phyloP scores from a whole-genome alignment of 1,140 invertebrate genomes.

The Brachystomella parvula region DNA sequence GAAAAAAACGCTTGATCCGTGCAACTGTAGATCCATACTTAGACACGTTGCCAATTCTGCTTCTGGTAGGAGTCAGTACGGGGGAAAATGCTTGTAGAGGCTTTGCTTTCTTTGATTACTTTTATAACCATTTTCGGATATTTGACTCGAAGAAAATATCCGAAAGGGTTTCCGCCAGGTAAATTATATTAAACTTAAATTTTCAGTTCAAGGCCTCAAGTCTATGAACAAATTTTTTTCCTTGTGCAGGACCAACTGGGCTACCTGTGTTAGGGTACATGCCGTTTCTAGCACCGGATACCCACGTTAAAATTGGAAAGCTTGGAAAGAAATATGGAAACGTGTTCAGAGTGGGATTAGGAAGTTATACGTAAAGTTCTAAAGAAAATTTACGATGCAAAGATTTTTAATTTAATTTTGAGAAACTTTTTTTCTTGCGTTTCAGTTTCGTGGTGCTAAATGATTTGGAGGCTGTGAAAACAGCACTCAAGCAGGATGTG shows the following conservation, averaged over 20 bases:
- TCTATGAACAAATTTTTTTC: neutral
- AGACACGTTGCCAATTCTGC: too few relatives aligned
- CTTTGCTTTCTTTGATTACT: too few relatives aligned
- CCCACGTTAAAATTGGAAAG: conserved; percentile 9
- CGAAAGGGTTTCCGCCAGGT: neutral
- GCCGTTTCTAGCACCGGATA: conserved; percentile 18
- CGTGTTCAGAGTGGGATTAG: conserved; percentile 25
- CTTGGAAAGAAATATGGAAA: conserved; percentile 21
- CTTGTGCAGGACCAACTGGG: conserved; percentile 16
- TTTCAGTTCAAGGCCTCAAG: neutral
- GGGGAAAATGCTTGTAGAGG: too few relatives aligned
- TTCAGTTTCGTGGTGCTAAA: conserved; percentile 27
- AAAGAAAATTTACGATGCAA: neutral
- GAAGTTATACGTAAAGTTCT: conserved; percentile 13
- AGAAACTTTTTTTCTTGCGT: neutral
- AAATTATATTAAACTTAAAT: neutral
- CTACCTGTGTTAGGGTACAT: conserved; percentile 24
- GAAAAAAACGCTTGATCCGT: too few relatives aligned
- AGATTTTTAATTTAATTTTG: neutral
- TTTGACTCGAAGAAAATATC: too few relatives aligned
- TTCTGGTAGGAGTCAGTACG: too few relatives aligned
- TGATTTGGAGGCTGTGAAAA: conserved; percentile 21
- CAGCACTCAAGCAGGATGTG: conserved; percentile 23
- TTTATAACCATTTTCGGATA: too few relatives aligned
- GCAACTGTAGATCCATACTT: too few relatives aligned